A percentile compares a stretch with the other conserved stretches of the same genome.
phyloP scores from a whole-genome alignment of 2,113 vertebrate genomes.

The Drymodes brunneopygia region DNA sequence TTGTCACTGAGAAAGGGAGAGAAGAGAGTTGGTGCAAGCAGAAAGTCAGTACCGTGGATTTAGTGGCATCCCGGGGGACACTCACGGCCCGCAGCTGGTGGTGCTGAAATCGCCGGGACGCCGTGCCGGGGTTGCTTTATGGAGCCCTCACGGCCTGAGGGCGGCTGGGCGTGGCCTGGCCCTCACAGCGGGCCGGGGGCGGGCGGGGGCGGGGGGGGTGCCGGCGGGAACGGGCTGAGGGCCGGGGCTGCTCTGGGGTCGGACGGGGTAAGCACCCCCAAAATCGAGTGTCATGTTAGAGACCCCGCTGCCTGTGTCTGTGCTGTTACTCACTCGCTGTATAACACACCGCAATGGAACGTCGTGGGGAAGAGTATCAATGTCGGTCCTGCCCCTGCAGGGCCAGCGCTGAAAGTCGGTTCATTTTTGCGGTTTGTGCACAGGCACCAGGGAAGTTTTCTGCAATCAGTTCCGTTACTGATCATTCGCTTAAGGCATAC shows the following conservation, averaged over 20 bases:
- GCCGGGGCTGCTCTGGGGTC: fast-evolving
- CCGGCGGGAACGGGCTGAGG: not conserved
- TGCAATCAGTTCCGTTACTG: not conserved
- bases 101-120: too few relatives aligned
- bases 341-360: fast-evolving
- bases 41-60: not conserved
- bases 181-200: not conserved
- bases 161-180: not conserved
- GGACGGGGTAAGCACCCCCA: fast-evolving
- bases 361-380: not conserved
- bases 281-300: fast-evolving
- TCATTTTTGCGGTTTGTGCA: not conserved
- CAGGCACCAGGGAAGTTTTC: not conserved
- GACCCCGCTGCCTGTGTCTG: fast-evolving
- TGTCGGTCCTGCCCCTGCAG: not conserved
- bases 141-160: not conserved
- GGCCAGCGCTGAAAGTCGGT: not conserved
- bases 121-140: fast-evolving
- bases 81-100: fast-evolving
- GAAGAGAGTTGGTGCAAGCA: not conserved
- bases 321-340: fast-evolving
- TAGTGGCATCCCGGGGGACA: fast-evolving
- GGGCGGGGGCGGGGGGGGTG: not conserved
- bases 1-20: too few relatives aligned
- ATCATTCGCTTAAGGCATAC: not conserved